Evolutionary conservation across 2,888 invertebrate genomes (phyloP), one percentile per base, ranked within the genome.

Genomic region (Globia sparganii): DNA sequence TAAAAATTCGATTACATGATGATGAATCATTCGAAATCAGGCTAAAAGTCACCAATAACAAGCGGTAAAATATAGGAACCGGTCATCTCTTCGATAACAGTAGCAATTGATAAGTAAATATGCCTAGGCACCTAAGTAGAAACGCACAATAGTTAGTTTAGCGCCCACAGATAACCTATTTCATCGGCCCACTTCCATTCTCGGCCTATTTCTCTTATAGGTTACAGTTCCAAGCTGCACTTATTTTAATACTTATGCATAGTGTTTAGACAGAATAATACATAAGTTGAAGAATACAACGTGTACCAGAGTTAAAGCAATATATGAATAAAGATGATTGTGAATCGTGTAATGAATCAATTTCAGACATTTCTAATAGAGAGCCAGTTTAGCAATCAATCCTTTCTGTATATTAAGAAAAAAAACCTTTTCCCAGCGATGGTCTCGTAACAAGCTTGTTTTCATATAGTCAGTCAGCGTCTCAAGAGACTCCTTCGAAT

Each of bases 81-180:
- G 64, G n/a, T 71, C 43, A 56, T 72, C 21, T 53, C 34, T 43
- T 43, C 18, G 56, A 58, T 40, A 73, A 15, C 25, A 69, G n/a
- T 25, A 56, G 65, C 43, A 34, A 72, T 43, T 56, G 37, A 66
- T 46, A 61, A 61, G 77, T 46, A 79, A 15, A 62, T 49, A 65
- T n/a, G 40, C 0, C 2, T 37, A n/a, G n/a, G n/a, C n/a, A 46
- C 0, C 1, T 31, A 21, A 13, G 61, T 43, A 81, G 62, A 71
- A 34, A 59, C 46, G 62, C 53, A 76, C 62, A 70, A 6, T 59
- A 65, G 72, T 58, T 68, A 78, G 77, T 81, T 58, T 37, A 70
- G 66, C 80, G 64, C 43, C 61, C 66, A 65, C 71, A 80, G 80
- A 87, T 86, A 87, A 87, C 86, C 83, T 80, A 86, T 86, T 80